These are phyloP conservation scores for Macaria liturata DNA, from an alignment of 2,888 invertebrate genomes.

Conservation along the genomic window DNA sequence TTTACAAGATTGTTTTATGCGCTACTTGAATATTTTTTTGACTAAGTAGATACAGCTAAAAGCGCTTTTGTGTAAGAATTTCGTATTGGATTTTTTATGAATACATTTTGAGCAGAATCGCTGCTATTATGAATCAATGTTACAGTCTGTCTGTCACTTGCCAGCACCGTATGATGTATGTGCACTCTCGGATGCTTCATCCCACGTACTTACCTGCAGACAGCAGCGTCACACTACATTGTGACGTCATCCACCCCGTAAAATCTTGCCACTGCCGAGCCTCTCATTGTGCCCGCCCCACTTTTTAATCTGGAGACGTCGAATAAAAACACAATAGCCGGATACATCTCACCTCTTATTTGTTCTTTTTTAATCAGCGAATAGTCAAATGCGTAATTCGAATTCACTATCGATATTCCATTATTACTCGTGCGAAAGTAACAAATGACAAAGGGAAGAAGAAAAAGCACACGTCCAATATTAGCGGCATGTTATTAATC, in stretches of 20 bases:
- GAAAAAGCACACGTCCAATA: slow-evolving; percentile 58
- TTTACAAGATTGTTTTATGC: slow-evolving; percentile 15
- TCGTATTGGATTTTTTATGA: no score
- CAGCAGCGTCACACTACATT: slow-evolving; percentile 62
- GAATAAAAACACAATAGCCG: slow-evolving; percentile 74
- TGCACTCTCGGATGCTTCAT: slow-evolving; percentile 6
- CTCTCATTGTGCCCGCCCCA: slow-evolving; percentile 71
- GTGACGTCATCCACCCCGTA: slow-evolving; percentile 59
- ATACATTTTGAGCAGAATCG: no score
- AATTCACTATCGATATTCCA: slow-evolving; percentile 35
- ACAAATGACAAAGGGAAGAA: slow-evolving; percentile 46
- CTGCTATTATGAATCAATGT: no score
- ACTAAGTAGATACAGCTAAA: no score
- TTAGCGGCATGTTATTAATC: slow-evolving; percentile 59
- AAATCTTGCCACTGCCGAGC: slow-evolving; percentile 52
- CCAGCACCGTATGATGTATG: neutral
- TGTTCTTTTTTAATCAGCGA: slow-evolving; percentile 67
- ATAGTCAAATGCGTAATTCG: slow-evolving; percentile 45
- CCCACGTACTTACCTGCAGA: slow-evolving; percentile 17
- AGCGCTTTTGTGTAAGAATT: no score
- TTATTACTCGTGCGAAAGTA: slow-evolving; percentile 34
- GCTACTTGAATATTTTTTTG: neutral
- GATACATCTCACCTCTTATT: slow-evolving; percentile 64
- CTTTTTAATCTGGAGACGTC: slow-evolving; percentile 78
- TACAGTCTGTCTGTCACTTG: no score